Conservation (phyloP, 1,140 invertebrate genomes). For the Bombus superbus region DNA sequence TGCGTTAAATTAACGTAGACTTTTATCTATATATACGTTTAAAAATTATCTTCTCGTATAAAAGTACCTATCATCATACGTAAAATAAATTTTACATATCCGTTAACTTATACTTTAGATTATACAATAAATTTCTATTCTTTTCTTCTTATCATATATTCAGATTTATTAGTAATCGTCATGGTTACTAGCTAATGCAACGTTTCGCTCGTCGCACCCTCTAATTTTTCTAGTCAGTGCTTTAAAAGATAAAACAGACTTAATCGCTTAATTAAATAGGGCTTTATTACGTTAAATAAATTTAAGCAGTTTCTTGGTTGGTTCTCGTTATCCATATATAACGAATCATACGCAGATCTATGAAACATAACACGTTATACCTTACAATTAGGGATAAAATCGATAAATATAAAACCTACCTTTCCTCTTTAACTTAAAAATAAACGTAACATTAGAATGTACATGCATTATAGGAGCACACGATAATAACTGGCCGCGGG, state of each 20-base stretch:
- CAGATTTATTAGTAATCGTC: slow-evolving; percentile 65
- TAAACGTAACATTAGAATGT: slow-evolving; percentile 48
- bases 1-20: slow-evolving; percentile 24
- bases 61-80: slow-evolving; percentile 1
- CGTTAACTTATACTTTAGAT: slow-evolving; percentile 10
- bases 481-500: slow-evolving; percentile 66
- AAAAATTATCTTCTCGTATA: slow-evolving; percentile 1
- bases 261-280: slow-evolving; percentile 37
- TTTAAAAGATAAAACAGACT: slow-evolving; percentile 22
- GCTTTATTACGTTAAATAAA: slow-evolving; percentile 48
- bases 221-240: slow-evolving; percentile 32
- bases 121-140: neutral
- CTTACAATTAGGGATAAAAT: slow-evolving; percentile 34
- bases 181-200: slow-evolving; percentile 55
- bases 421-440: slow-evolving; percentile 4
- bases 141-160: slow-evolving; percentile 29
- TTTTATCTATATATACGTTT: neutral
- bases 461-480: slow-evolving; percentile 59
- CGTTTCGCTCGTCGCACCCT: neutral
- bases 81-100: slow-evolving; percentile 26
- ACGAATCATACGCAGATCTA: slow-evolving; percentile 62
- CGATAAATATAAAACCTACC: slow-evolving; percentile 9
- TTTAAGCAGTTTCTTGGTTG: slow-evolving; percentile 48
- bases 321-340: slow-evolving; percentile 20
- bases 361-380: slow-evolving; percentile 45